Evolutionary conservation across 1,140 invertebrate genomes (phyloP).

Genomic region (Platorchestia sp.): DNA sequence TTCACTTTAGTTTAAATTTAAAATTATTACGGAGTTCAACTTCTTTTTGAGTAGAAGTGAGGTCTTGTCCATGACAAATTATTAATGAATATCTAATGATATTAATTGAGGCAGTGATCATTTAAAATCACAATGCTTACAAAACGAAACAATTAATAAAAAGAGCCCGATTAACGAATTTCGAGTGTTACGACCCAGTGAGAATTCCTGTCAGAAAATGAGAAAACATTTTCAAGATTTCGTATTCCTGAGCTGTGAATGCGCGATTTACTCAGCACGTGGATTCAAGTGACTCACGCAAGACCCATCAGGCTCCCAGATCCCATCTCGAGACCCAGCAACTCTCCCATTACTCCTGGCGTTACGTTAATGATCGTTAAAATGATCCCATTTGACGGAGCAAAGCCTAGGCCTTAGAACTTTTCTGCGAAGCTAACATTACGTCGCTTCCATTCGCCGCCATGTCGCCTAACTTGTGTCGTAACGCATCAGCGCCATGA

Average conservation of each 20-base stretch:
- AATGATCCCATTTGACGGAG: slow-evolving; percentile 42
- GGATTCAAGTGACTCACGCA: not conserved
- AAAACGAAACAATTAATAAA: too few relatives aligned
- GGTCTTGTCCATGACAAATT: too few relatives aligned
- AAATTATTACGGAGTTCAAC: too few relatives aligned
- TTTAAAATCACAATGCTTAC: too few relatives aligned
- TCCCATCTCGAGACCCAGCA: not conserved
- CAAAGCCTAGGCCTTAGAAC: not conserved
- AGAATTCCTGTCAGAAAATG: too few relatives aligned
- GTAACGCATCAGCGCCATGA: not conserved
- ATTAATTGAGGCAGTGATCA: too few relatives aligned
- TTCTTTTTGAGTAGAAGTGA: too few relatives aligned
- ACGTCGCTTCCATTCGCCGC: not conserved
- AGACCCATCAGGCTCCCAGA: not conserved
- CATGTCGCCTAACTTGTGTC: slow-evolving; percentile 13
- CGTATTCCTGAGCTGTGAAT: not conserved
- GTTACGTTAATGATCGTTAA: slow-evolving; percentile 31
- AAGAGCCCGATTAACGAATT: too few relatives aligned
- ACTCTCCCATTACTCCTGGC: not conserved
- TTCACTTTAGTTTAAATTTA: too few relatives aligned
- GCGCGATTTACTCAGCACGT: not conserved
- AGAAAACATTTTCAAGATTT: too few relatives aligned
- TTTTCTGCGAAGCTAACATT: not conserved
- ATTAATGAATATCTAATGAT: too few relatives aligned
- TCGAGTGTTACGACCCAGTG: not conserved